Evolutionary conservation across 1,140 invertebrate genomes (phyloP), one percentile per base, ranked within the genome.

Genomic region (Babylonia areolata): DNA sequence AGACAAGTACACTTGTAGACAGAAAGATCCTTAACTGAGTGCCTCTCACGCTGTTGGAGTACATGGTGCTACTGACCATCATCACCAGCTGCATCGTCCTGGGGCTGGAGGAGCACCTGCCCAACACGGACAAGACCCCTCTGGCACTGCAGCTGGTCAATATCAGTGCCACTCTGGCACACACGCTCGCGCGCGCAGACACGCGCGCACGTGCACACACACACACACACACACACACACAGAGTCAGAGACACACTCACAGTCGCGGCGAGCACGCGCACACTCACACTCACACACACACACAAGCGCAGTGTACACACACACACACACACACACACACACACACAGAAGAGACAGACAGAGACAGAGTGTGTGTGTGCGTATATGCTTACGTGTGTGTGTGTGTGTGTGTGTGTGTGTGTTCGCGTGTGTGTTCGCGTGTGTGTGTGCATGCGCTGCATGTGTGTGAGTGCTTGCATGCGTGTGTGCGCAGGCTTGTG

Each of bases 81-180:
- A 99, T 99, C 95, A 98, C 99, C 81, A 99, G 99, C 96, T 99
- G 99, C 96, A 97, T 99, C 95, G 99, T 99, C 94, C 96, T 99
- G 95, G 99, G 98, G 93, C 96, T 99, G 95, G 99, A 99, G 96
- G 98, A 99, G 96, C 99, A 99, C 96, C 96, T 99, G 95, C 99
- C 99, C 90, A 96, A 97, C 95, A 96, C 97, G 94, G 99, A 99
- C 96, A 99, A 99, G 96, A 99, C n/a, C n/a, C n/a, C n/a, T n/a
- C n/a, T n/a, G n/a, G n/a, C n/a, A n/a, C n/a, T n/a, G n/a, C n/a
- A n/a, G n/a, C n/a, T n/a, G n/a, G n/a, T n/a, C n/a, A n/a, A n/a
- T n/a, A n/a, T n/a, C n/a, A n/a, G n/a, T n/a, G n/a, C n/a, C n/a
- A n/a, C n/a, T n/a, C n/a, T n/a, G n/a, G n/a, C n/a, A n/a, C n/a